Base-by-base conservation (phyloP, 2,797 vertebrate species). In the Spinibarbus caldwelli region DNA sequence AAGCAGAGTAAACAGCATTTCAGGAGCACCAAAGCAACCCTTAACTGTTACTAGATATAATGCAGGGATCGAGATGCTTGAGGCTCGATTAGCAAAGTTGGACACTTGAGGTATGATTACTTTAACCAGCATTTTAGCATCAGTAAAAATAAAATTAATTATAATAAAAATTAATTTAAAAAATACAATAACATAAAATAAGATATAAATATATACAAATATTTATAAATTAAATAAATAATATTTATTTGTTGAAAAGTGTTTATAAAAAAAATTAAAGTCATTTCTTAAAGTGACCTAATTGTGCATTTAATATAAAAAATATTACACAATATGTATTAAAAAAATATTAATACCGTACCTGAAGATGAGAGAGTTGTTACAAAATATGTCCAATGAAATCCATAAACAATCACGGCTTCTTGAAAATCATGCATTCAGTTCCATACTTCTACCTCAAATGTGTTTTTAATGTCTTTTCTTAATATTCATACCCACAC, bases 21-120 rank as follows among this genome's bases (percentile, higher is more conserved):
- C 70, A 68, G 23, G 54, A 82, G 49, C 64, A 73, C 45, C 52
- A 82, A 73, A 85, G 43, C 38, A 72, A 59, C 34, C 36, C 73
- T 23, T 47, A 82, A 43, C 80, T 62, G 68, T 73, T 54, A 57
- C 31, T 45, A 72, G 26, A 72, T 59, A 15, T 9, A 5, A 73
- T 9, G 52, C 67, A 59, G 23, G 36, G 19, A 59, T 26, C 49
- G 0, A 38, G 36, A 77, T 23, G 36, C 36, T 52, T 14, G 4
- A 82, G 17, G 79, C 34, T 43, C 43, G 36, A 29, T 54, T 59
- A 72, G 26, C 8, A 45, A 59, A 72, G 68, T 2, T 34, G 72
- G 49, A 72, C 38, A 82, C 26, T 15, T 45, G 52, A 59, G n/a
- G 10, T 10, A 23, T 45, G 26, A 82, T 62, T n/a, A 34, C 38